These are phyloP conservation scores for Panagrolaimus sp. DNA, from an alignment of 1,140 invertebrate species.

Conservation along the genomic window DNA sequence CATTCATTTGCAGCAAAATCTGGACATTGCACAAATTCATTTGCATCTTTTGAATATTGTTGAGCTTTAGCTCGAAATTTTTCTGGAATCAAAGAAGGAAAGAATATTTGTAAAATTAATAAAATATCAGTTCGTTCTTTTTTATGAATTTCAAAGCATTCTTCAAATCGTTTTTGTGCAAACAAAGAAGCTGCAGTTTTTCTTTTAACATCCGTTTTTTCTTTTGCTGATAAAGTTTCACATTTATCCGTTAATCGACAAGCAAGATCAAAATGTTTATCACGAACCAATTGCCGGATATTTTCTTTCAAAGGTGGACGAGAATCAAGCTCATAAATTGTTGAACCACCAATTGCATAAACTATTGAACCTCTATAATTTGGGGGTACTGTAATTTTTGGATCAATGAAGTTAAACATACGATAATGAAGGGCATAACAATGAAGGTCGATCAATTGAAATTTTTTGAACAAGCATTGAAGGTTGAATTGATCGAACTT, in stretches of 20 bases:
- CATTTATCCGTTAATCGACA: conserved; percentile 24
- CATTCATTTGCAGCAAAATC: neutral
- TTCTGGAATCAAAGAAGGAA: neutral
- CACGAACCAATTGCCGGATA: conserved; percentile 30
- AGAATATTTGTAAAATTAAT: neutral
- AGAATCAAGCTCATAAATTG: conserved; percentile 30
- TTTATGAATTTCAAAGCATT: conserved; percentile 41
- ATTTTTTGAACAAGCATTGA: conserved; percentile 37
- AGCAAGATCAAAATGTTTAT: conserved; percentile 44
- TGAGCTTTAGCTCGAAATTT: neutral
- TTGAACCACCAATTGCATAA: conserved; percentile 31
- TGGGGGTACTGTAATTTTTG: too few relatives aligned
- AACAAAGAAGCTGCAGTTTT: conserved; percentile 28
- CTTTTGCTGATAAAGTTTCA: conserved; percentile 17
- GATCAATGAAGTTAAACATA: conserved; percentile 21
- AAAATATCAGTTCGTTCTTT: neutral
- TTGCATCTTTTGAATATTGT: neutral
- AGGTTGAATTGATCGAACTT: conserved; percentile 40
- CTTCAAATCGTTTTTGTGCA: conserved; percentile 31
- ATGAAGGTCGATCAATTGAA: conserved; percentile 24
- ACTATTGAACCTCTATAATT: conserved; percentile 37
- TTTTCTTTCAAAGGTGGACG: conserved; percentile 31
- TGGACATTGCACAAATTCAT: neutral
- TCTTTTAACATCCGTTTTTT: conserved; percentile 35
- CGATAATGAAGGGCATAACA: conserved; percentile 21